phyloP scores from a whole-genome alignment of 2,797 vertebrate genomes.

The Phyllotis vaccarum region DNA sequence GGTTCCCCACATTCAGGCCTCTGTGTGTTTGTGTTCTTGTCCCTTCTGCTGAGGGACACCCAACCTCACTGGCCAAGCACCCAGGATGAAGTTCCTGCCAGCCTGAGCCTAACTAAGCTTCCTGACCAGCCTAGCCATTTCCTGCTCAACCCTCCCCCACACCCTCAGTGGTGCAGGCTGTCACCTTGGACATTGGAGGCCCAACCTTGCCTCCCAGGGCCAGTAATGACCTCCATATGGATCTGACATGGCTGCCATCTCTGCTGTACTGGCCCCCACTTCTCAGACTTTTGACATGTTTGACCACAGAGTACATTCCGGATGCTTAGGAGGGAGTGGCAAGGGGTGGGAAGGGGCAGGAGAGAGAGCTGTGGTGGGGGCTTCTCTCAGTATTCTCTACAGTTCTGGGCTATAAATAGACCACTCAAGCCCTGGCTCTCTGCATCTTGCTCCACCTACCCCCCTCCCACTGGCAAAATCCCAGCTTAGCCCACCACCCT shows the following conservation, averaged over 20 bases:
- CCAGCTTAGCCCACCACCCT: not conserved
- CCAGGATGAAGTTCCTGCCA: not conserved
- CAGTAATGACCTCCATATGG: conserved; percentile 52
- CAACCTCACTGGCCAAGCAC: not conserved
- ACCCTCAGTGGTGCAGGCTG: not conserved
- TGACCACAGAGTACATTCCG: conserved; percentile 1
- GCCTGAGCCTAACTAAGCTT: not conserved
- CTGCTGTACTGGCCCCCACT: fast-evolving
- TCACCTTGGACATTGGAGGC: conserved; percentile 15
- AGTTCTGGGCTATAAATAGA: not conserved
- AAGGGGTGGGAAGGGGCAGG: not conserved
- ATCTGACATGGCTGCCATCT: not conserved
- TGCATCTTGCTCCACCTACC: not conserved
- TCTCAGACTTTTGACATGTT: not conserved
- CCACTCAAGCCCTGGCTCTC: not conserved
- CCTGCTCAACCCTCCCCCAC: not conserved
- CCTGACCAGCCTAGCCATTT: not conserved
- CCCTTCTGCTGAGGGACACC: not conserved
- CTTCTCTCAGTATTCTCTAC: not conserved
- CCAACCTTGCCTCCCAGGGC: not conserved
- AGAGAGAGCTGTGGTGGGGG: not conserved
- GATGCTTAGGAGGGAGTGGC: not conserved
- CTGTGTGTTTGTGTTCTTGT: not conserved
- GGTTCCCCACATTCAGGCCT: not conserved
- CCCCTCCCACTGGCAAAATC: not conserved